phyloP scores from a whole-genome alignment of 1,140 invertebrate genomes.

The Linepithema humile region DNA sequence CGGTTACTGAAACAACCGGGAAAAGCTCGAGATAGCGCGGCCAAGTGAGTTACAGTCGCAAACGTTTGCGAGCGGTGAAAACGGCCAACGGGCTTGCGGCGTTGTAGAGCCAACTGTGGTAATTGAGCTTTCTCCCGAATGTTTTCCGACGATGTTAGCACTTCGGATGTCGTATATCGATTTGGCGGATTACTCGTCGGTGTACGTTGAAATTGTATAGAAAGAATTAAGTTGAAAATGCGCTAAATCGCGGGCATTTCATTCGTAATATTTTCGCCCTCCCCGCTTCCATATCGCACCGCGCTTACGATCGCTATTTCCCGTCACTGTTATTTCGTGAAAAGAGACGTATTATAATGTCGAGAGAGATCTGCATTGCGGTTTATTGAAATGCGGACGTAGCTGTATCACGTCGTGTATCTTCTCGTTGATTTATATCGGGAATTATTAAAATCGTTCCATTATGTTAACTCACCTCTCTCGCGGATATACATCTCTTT shows the following conservation, averaged over 20 bases:
- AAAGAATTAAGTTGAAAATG: conserved; percentile 21
- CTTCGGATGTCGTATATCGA: conserved; percentile 48
- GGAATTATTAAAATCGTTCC: conserved; percentile 58
- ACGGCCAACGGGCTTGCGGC: not conserved
- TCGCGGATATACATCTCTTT: conserved; percentile 16
- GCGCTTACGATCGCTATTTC: not conserved
- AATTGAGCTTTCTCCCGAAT: conserved; percentile 15
- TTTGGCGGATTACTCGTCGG: conserved; percentile 26
- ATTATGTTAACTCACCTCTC: conserved; percentile 33
- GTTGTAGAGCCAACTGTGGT: not conserved
- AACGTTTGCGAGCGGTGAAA: conserved; percentile 21
- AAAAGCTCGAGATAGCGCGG: conserved; percentile 36
- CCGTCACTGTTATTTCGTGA: conserved; percentile 1
- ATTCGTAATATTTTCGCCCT: not conserved
- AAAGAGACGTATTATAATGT: conserved; percentile 27
- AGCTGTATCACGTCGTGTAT: not conserved
- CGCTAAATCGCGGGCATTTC: conserved; percentile 20
- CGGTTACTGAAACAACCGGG: conserved; percentile 31
- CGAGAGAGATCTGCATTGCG: conserved; percentile 10
- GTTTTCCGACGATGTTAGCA: conserved; percentile 35
- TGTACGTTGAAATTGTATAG: conserved; percentile 9
- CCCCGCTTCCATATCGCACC: not conserved
- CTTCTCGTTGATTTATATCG: conserved; percentile 27
- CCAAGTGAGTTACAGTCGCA: conserved; percentile 46
- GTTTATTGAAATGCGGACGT: conserved; percentile 33